phyloP scores from a whole-genome alignment of 2,797 vertebrate genomes.

The Halcyon smyrnensis region DNA sequence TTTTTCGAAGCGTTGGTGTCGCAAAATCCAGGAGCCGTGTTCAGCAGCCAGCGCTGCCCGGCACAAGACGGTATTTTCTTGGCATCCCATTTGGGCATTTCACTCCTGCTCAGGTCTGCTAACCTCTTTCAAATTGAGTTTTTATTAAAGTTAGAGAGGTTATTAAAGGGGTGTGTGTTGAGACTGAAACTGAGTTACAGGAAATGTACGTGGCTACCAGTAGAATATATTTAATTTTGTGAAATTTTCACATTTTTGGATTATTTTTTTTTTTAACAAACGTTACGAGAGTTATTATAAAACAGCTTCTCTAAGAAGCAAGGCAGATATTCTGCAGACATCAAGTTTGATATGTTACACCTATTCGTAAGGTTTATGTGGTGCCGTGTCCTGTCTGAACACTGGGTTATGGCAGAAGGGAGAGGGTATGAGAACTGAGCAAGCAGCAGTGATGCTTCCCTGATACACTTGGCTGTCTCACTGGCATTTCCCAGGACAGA shows the following conservation, averaged over 20 bases:
- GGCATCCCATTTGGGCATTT: neutral
- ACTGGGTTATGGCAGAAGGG: neutral
- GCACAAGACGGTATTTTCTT: neutral
- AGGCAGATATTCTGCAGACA: neutral
- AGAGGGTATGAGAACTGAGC: neutral
- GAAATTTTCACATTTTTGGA: neutral
- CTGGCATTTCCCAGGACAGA: neutral
- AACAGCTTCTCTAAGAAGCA: neutral
- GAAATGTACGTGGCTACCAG: neutral
- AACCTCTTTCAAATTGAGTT: neutral
- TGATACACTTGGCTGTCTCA: neutral
- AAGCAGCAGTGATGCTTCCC: neutral
- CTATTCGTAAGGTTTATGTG: neutral
- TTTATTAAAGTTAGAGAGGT: neutral
- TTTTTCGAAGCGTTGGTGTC: neutral
- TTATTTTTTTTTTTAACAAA: neutral
- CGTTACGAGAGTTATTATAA: neutral
- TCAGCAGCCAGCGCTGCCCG: neutral
- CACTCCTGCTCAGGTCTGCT: neutral
- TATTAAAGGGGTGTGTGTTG: neutral
- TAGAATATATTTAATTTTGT: neutral
- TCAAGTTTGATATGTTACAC: neutral
- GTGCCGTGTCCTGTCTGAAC: neutral
- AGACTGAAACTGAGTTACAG: neutral
- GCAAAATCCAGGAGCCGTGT: neutral